Conservation (phyloP, 2,797 vertebrate species). For the Mormyrops boulengeri region DNA sequence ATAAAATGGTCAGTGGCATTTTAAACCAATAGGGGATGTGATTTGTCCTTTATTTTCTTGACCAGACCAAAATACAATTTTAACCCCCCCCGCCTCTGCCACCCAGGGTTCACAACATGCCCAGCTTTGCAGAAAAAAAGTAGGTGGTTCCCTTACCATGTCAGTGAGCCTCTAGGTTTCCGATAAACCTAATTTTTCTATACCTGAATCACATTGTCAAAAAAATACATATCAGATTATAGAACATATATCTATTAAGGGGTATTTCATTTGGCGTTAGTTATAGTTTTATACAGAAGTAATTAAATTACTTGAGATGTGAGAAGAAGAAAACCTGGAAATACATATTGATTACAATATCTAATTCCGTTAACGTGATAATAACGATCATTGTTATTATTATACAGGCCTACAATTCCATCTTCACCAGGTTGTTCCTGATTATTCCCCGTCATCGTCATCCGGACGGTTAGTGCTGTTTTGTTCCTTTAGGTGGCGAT, state of each 20-base stretch:
- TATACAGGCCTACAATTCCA: neutral
- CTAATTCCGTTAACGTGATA: neutral
- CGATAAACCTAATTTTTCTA: neutral
- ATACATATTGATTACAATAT: neutral
- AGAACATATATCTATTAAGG: neutral
- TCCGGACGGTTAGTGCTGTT: neutral
- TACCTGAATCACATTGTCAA: neutral
- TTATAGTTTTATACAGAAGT: neutral
- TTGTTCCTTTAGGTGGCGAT: constrained; percentile 1
- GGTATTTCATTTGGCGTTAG: neutral
- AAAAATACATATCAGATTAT: neutral
- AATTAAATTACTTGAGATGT: neutral
- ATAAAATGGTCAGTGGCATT: neutral
- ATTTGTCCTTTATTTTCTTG: neutral
- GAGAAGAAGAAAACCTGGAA: neutral
- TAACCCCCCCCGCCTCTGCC: neutral
- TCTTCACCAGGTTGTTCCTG: neutral
- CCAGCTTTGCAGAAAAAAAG: neutral
- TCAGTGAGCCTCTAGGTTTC: neutral
- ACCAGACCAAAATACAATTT: neutral
- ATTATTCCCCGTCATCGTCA: neutral
- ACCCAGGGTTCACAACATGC: neutral
- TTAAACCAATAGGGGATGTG: neutral
- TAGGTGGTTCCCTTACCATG: neutral
- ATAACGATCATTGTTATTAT: neutral